A percentile compares a stretch with the other conserved stretches of the same genome.
phyloP scores from a whole-genome alignment of 1,140 invertebrate genomes.

The Drosophila baimaii region DNA sequence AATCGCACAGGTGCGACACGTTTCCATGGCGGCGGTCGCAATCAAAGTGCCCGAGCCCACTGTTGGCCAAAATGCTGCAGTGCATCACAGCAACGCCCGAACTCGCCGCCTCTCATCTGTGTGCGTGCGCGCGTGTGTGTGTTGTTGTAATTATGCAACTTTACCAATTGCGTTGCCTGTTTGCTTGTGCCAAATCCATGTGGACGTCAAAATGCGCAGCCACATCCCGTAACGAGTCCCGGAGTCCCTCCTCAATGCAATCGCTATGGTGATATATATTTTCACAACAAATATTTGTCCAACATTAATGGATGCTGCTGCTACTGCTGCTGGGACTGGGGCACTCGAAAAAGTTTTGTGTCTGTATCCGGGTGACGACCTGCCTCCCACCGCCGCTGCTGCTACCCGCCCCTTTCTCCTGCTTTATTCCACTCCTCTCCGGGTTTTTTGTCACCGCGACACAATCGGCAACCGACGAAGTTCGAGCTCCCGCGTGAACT shows the following conservation, averaged over 20 bases:
- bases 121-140: slow-evolving; percentile 10
- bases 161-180: slow-evolving; percentile 32
- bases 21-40: slow-evolving; percentile 73
- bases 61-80: slow-evolving; percentile 30
- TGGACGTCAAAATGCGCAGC: neutral
- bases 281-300: slow-evolving; percentile 52
- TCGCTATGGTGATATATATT: slow-evolving; percentile 32
- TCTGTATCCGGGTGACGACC: slow-evolving; percentile 52
- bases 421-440: slow-evolving; percentile 33
- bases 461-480: slow-evolving; percentile 43
- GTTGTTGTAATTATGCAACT: slow-evolving; percentile 68
- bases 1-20: slow-evolving; percentile 82
- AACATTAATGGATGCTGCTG: slow-evolving; percentile 36
- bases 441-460: slow-evolving; percentile 12
- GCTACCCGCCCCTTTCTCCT: slow-evolving; percentile 11
- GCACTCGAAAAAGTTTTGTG: slow-evolving; percentile 62
- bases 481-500: slow-evolving; percentile 73
- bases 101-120: slow-evolving; percentile 33
- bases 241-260: slow-evolving; percentile 19
- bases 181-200: slow-evolving; percentile 30
- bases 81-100: slow-evolving; percentile 54
- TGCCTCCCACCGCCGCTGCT: slow-evolving; percentile 7
- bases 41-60: slow-evolving; percentile 43
- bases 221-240: slow-evolving; percentile 6
- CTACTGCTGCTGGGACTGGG: slow-evolving; percentile 41